Conservation (phyloP, 2,888 invertebrate genomes). For the Aethes cnicana region DNA sequence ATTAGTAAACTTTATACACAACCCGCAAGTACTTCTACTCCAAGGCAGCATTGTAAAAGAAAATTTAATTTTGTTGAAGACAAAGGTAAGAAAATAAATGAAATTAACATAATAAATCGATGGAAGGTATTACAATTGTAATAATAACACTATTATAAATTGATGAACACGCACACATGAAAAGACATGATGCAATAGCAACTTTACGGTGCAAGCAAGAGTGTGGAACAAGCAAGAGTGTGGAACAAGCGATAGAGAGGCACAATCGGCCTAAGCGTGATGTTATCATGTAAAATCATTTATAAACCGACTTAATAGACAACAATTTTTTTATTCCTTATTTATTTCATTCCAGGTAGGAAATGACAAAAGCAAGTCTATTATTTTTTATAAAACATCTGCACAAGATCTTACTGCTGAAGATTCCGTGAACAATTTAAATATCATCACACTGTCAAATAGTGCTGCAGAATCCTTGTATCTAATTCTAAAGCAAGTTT, state of each 20-base stretch:
- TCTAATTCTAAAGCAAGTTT: slow-evolving; percentile 68
- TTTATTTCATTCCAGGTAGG: slow-evolving; percentile 58
- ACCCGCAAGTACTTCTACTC: slow-evolving; percentile 60
- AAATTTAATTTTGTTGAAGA: slow-evolving; percentile 46
- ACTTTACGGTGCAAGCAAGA: too few relatives aligned
- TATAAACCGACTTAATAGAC: too few relatives aligned
- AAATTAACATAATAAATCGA: too few relatives aligned
- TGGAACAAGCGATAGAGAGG: too few relatives aligned
- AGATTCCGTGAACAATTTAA: slow-evolving; percentile 56
- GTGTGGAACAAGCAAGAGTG: too few relatives aligned
- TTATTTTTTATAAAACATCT: slow-evolving; percentile 70
- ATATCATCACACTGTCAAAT: slow-evolving; percentile 63
- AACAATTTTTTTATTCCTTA: slow-evolving; percentile 12
- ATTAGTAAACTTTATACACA: slow-evolving; percentile 65
- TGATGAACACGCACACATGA: too few relatives aligned
- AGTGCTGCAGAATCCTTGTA: slow-evolving; percentile 70
- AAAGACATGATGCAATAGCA: too few relatives aligned
- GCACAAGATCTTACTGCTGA: slow-evolving; percentile 50
- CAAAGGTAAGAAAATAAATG: slow-evolving; percentile 56
- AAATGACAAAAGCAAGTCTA: slow-evolving; percentile 53
- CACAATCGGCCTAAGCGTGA: too few relatives aligned
- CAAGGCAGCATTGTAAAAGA: slow-evolving; percentile 51
- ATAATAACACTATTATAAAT: too few relatives aligned
- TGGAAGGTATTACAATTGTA: too few relatives aligned
- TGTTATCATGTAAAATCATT: too few relatives aligned